Evolutionary conservation across 2,888 invertebrate genomes (phyloP).

Genomic region (Choristoneura rosaceana): DNA sequence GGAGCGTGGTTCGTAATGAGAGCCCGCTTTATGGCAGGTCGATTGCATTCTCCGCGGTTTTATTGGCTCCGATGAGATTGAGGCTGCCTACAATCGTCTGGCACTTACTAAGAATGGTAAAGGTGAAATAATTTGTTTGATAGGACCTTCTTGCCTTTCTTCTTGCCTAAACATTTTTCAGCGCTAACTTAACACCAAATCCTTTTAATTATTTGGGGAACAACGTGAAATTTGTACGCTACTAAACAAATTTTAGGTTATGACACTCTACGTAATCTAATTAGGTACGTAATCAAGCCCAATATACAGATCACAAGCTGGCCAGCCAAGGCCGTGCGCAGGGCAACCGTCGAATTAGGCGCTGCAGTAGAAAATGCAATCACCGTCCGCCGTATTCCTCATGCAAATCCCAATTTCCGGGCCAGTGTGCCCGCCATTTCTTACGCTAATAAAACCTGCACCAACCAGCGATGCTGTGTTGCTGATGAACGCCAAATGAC

Average conservation of each 20-base stretch:
- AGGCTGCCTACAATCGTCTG: not conserved
- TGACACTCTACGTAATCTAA: conserved; percentile 43
- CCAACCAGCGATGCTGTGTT: conserved; percentile 83
- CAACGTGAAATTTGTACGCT: not conserved
- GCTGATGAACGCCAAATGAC: conserved; percentile 85
- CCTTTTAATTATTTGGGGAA: not conserved
- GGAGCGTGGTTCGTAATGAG: conserved; percentile 1
- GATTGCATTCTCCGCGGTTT: conserved; percentile 3
- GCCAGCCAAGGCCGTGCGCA: not conserved
- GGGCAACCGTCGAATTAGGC: conserved; percentile 50
- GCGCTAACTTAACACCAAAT: not conserved
- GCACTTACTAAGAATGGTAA: not conserved
- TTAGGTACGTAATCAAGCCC: conserved; percentile 49
- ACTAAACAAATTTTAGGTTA: not conserved
- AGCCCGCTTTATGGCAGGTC: not conserved
- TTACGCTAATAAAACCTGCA: conserved; percentile 85
- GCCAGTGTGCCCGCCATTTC: conserved; percentile 83
- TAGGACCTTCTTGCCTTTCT: not conserved
- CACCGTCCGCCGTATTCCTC: conserved; percentile 75
- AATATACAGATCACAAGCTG: conserved; percentile 45
- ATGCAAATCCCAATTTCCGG: conserved; percentile 84
- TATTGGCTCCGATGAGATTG: conserved; percentile 6
- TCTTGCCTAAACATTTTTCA: not conserved
- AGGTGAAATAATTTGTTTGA: not conserved
- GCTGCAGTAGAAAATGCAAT: conserved; percentile 84